These are phyloP conservation scores for Hydractinia echinata DNA, from an alignment of 30 jellyfish, hydroid and myxozoan species.

Conservation along the genomic window DNA sequence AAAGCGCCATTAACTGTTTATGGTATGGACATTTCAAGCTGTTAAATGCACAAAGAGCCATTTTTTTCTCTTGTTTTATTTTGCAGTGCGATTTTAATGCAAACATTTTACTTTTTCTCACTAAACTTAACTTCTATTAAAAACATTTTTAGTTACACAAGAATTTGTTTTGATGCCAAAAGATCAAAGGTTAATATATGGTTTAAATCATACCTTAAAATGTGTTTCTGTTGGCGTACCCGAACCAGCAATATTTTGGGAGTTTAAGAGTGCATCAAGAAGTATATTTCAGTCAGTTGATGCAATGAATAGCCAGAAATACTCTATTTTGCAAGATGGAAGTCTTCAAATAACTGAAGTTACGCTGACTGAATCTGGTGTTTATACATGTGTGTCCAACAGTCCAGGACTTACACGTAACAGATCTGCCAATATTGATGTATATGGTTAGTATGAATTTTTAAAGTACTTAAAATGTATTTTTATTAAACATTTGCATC, in stretches of 20 bases:
- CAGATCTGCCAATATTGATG: constrained; percentile 63
- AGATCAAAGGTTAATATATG: constrained; percentile 44
- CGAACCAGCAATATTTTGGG: constrained; percentile 66
- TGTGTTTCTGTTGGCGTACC: constrained; percentile 80
- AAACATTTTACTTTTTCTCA: no score
- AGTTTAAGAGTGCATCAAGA: neutral
- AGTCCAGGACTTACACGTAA: constrained; percentile 72
- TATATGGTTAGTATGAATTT: constrained; percentile 49
- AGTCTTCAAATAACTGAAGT: constrained; percentile 43
- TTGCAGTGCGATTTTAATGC: neutral
- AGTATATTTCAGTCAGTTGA: neutral
- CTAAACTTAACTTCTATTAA: no score
- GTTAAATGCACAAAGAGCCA: neutral
- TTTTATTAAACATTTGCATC: neutral
- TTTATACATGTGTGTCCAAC: constrained; percentile 58
- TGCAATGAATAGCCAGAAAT: neutral
- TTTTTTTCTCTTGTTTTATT: neutral
- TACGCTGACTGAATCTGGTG: constrained; percentile 55
- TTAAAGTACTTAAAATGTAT: neutral
- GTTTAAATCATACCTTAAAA: constrained; percentile 42
- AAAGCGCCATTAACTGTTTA: constrained; percentile 62
- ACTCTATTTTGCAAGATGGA: constrained; percentile 16
- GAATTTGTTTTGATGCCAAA: constrained; percentile 46
- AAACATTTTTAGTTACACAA: constrained; percentile 50
- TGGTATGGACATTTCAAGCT: constrained; percentile 46